Evolutionary conservation across 2,113 vertebrate species (phyloP).

Genomic region (Leptobrachium leishanense): DNA sequence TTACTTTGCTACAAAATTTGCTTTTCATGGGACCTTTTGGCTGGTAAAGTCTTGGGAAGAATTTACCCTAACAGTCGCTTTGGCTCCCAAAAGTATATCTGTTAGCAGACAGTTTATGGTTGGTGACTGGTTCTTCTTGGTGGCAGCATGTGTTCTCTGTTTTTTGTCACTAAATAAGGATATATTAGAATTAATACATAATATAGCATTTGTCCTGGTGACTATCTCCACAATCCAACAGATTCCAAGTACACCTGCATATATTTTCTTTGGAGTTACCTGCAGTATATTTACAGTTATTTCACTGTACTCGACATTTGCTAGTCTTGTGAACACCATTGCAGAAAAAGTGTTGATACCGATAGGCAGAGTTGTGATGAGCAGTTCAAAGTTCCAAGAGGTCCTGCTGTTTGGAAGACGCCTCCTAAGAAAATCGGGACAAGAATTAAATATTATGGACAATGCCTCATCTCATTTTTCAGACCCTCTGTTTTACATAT

Average conservation of each 20-base stretch:
- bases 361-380: conserved; percentile 69
- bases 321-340: conserved; percentile 81
- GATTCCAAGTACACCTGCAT: conserved; percentile 66
- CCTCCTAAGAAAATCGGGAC: conserved; percentile 27
- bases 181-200: conserved; percentile 78
- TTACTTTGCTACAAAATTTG: conserved; percentile 81
- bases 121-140: conserved; percentile 83
- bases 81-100: conserved; percentile 29
- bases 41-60: conserved; percentile 84
- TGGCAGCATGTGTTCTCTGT: conserved; percentile 67
- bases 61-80: conserved; percentile 65
- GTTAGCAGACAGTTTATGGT: conserved; percentile 68
- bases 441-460: background rate
- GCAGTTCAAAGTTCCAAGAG: conserved; percentile 63
- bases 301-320: conserved; percentile 76
- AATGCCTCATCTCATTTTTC: conserved; percentile 59
- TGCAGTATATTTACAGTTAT: conserved; percentile 70
- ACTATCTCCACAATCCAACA: conserved; percentile 73
- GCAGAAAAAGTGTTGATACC: conserved; percentile 83
- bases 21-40: conserved; percentile 79
- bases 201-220: conserved; percentile 73
- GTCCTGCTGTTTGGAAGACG: conserved; percentile 38
- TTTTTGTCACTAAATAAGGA: conserved; percentile 75
- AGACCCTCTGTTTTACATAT: conserved; percentile 79
- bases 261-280: conserved; percentile 75